These are phyloP conservation scores for Melipona beecheii DNA, from an alignment of 2,888 invertebrate species.

Conservation along the genomic window DNA sequence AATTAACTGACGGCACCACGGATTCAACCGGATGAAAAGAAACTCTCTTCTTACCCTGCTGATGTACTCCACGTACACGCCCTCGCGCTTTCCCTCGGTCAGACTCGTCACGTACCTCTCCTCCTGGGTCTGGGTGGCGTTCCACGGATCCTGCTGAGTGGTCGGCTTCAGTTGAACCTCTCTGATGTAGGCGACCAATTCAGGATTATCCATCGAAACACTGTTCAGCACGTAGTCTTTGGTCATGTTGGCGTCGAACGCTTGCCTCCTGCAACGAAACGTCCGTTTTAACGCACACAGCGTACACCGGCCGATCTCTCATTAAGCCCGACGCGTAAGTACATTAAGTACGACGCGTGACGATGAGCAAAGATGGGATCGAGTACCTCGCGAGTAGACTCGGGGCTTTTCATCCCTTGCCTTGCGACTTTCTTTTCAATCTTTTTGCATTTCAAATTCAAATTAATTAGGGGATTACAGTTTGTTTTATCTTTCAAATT, in stretches of 20 bases:
- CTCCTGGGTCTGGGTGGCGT: slow-evolving; percentile 84
- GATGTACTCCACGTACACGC: slow-evolving; percentile 81
- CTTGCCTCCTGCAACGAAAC: slow-evolving; percentile 85
- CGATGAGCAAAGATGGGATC: too few relatives aligned
- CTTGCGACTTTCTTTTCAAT: too few relatives aligned
- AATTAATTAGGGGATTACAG: too few relatives aligned
- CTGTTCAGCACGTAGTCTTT: slow-evolving; percentile 90
- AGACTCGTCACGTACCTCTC: slow-evolving; percentile 84
- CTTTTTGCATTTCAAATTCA: too few relatives aligned
- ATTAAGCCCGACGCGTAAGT: neutral
- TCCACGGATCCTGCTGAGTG: slow-evolving; percentile 76
- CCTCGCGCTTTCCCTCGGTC: slow-evolving; percentile 83
- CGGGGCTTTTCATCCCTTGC: too few relatives aligned
- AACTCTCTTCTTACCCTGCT: slow-evolving; percentile 73
- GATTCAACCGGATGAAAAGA: neutral
- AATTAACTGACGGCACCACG: neutral
- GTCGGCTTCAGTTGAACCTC: slow-evolving; percentile 88
- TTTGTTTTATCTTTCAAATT: too few relatives aligned
- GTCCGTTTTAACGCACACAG: slow-evolving; percentile 47
- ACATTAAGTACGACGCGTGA: neutral
- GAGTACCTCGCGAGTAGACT: too few relatives aligned
- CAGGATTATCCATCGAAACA: slow-evolving; percentile 91
- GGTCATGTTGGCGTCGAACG: slow-evolving; percentile 92
- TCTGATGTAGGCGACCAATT: slow-evolving; percentile 90
- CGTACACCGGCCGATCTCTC: neutral